Conservation (phyloP, 2,888 invertebrate genomes). For the Thera obeliscata region DNA sequence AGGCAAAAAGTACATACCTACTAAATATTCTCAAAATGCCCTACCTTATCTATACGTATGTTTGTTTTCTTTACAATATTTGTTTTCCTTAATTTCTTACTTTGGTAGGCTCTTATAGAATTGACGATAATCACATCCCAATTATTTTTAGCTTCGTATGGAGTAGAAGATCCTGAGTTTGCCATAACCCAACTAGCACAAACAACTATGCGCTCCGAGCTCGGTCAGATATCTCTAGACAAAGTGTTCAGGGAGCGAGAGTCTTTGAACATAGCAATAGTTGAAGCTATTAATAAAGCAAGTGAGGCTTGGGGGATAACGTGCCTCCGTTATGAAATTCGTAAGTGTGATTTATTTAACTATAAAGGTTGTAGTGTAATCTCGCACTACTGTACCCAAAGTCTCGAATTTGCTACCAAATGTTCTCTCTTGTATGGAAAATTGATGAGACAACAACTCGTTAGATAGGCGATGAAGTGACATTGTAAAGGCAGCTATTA, state of each 20-base stretch:
- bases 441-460: no score
- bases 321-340: conserved; percentile 91
- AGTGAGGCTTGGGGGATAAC: conserved; percentile 99
- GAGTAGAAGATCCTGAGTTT: conserved; percentile 99
- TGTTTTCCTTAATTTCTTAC: no score
- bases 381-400: no score
- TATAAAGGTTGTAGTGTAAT: no score
- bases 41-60: no score
- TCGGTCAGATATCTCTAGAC: conserved; percentile 98
- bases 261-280: conserved; percentile 96
- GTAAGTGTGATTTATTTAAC: conserved; percentile 56
- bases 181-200: conserved; percentile 99
- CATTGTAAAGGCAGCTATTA: no score
- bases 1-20: no score
- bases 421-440: no score
- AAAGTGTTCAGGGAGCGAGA: conserved; percentile 98
- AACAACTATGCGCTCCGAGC: conserved; percentile 99
- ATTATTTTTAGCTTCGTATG: conserved; percentile 91
- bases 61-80: no score
- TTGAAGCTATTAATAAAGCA: conserved; percentile 98
- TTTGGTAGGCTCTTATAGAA: conserved; percentile 33
- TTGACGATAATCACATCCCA: not conserved
- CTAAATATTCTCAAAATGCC: no score
- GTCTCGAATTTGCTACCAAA: no score
- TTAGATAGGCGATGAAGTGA: no score